These are phyloP conservation scores for Scaptomyza reducta DNA, from an alignment of 2,888 invertebrate species.

Conservation along the genomic window DNA sequence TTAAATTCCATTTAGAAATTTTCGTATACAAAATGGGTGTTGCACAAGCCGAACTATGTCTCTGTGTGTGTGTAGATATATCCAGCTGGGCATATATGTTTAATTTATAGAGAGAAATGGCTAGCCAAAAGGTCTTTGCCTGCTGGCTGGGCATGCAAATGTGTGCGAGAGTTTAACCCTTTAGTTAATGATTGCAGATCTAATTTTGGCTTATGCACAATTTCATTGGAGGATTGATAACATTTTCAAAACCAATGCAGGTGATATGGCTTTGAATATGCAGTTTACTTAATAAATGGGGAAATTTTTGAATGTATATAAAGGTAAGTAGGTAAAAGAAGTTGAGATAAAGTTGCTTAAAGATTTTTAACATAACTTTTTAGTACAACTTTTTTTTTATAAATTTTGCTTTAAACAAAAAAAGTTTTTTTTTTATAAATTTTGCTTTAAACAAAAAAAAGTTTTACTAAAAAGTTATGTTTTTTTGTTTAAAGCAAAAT, in stretches of 20 bases:
- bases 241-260: background rate
- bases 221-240: background rate
- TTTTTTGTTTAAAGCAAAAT: too few species aligned
- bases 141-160: slow-evolving; percentile 11
- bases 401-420: too few species aligned
- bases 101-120: slow-evolving; percentile 63
- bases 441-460: too few species aligned
- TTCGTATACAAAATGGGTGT: slow-evolving; percentile 66
- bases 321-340: too few species aligned
- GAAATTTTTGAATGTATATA: background rate
- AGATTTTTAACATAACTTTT: too few species aligned
- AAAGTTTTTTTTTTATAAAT: too few species aligned
- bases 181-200: slow-evolving; percentile 32
- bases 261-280: background rate
- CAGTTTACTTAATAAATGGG: slow-evolving; percentile 1
- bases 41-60: slow-evolving; percentile 8
- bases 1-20: slow-evolving; percentile 80
- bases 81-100: slow-evolving; percentile 49
- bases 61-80: slow-evolving; percentile 5
- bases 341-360: too few species aligned
- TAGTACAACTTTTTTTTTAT: too few species aligned
- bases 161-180: slow-evolving; percentile 52
- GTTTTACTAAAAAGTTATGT: too few species aligned
- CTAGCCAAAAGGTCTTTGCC: slow-evolving; percentile 24
- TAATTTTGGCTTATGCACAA: slow-evolving; percentile 9